Percentiles rank a stretch among this genome's conserved stretches.
Evolutionary conservation across 2,797 vertebrate species (phyloP).

Genomic region (Chelon auratus): DNA sequence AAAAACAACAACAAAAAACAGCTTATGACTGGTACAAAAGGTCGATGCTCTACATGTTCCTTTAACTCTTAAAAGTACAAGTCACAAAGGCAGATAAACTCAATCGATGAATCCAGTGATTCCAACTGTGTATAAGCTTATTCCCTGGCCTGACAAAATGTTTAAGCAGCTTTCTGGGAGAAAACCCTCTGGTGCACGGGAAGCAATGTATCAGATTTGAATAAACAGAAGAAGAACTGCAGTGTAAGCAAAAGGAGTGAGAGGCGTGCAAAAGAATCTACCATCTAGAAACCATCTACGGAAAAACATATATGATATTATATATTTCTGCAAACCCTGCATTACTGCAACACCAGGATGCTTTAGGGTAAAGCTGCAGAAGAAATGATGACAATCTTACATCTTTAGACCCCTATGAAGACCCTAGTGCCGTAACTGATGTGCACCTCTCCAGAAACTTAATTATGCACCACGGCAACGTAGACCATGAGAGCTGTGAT

Average conservation of each 20-base stretch:
- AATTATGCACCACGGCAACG: no score
- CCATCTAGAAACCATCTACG: background rate
- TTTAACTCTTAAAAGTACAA: background rate
- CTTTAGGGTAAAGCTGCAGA: background rate
- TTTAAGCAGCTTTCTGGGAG: background rate
- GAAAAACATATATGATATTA: background rate
- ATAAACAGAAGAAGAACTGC: constrained; percentile 2
- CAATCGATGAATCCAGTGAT: background rate
- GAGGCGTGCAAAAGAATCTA: background rate
- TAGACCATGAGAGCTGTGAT: no score
- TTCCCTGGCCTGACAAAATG: background rate
- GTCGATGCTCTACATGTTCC: background rate
- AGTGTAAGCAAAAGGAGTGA: background rate
- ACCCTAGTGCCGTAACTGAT: no score
- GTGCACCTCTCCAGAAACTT: no score
- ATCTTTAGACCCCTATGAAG: background rate
- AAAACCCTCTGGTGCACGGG: background rate
- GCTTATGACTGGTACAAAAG: no score
- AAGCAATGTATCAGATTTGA: constrained; percentile 5
- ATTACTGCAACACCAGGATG: background rate
- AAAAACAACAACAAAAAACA: no score
- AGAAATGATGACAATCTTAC: background rate
- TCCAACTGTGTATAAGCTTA: background rate
- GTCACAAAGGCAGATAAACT: background rate
- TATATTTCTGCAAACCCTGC: no score